Percentiles rank a stretch among this genome's conserved stretches.
These are phyloP conservation scores for Rhodeus uyekii DNA, from an alignment of 2,797 vertebrate species.

Conservation along the genomic window DNA sequence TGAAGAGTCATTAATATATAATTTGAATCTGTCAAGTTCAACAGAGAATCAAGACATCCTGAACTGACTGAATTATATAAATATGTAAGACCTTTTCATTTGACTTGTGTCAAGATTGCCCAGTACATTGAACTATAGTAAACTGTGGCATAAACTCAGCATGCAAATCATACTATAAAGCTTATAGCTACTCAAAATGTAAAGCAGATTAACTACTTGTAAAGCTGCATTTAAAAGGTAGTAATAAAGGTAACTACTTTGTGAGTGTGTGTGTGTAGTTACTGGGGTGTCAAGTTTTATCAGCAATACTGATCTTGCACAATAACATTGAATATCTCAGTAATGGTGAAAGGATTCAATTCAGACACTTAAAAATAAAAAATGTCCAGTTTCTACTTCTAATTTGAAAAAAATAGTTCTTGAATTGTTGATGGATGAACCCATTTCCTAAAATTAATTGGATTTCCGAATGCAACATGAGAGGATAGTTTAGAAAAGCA, in stretches of 20 bases:
- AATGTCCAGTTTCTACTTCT: too few relatives aligned
- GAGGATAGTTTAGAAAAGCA: background rate
- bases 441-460: background rate
- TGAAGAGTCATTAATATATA: conserved; percentile 49
- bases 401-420: background rate
- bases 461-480: background rate
- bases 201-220: background rate
- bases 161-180: background rate
- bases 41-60: conserved; percentile 13
- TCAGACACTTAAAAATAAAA: too few relatives aligned
- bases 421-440: background rate
- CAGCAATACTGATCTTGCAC: too few relatives aligned
- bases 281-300: too few relatives aligned
- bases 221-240: background rate
- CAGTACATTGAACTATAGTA: background rate
- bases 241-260: too few relatives aligned
- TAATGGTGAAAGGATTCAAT: too few relatives aligned
- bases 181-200: background rate
- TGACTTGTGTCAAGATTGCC: background rate
- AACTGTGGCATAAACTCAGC: background rate
- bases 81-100: background rate
- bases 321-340: too few relatives aligned
- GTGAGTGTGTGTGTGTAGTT: too few relatives aligned
- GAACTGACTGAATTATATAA: conserved; percentile 10
- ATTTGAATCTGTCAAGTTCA: conserved; percentile 45